Conservation (phyloP, 2,888 invertebrate species). For the Belgica antarctica region DNA sequence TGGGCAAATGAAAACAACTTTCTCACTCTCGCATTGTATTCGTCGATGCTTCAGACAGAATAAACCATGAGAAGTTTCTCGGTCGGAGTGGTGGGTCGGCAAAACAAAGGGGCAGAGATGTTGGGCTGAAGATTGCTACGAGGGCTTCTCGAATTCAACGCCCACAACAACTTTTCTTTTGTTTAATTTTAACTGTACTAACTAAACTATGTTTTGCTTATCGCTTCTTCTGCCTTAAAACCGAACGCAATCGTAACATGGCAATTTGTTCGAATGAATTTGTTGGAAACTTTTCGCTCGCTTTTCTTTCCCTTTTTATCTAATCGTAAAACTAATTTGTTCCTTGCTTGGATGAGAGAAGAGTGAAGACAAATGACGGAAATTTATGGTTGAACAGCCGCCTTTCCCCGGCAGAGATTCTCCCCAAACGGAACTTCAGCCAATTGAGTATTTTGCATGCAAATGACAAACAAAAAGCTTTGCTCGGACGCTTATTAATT, state of each 20-base stretch:
- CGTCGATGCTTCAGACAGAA: neutral
- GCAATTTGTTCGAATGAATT: constrained; percentile 12
- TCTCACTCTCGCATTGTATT: neutral
- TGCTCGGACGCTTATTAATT: constrained; percentile 28
- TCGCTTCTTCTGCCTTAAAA: neutral
- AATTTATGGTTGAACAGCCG: neutral
- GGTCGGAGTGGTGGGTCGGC: neutral
- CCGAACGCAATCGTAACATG: constrained; percentile 13
- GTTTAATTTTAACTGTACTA: no score
- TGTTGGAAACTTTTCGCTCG: constrained; percentile 11
- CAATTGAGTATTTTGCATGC: constrained; percentile 8
- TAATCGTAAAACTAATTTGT: constrained; percentile 11
- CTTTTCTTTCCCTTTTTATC: constrained; percentile 7
- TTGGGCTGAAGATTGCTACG: neutral
- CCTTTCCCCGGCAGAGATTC: neutral
- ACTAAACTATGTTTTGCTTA: constrained; percentile 5
- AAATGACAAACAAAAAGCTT: neutral
- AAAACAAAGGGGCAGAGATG: neutral
- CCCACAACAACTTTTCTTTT: neutral
- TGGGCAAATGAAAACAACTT: no score
- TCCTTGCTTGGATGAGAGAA: neutral
- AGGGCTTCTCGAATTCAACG: no score
- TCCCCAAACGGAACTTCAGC: neutral
- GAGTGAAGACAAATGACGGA: constrained; percentile 1
- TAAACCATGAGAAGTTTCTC: neutral